Conservation (phyloP, 2,797 vertebrate species). For the Coilia nasus region DNA sequence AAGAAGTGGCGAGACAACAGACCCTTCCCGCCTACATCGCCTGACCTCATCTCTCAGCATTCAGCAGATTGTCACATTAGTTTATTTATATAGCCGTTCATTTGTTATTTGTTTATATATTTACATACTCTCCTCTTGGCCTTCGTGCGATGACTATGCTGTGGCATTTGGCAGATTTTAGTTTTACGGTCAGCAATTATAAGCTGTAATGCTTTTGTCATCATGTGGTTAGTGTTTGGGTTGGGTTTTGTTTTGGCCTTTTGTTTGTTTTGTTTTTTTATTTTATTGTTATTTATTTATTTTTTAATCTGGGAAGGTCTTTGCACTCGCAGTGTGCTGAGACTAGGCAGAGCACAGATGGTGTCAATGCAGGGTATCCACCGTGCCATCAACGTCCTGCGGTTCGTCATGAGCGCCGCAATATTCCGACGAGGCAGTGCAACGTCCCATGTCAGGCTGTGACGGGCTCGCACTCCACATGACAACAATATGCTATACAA, state of each 20-base stretch:
- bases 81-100: background rate
- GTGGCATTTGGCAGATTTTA: background rate
- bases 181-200: background rate
- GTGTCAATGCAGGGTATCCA: slow-evolving; percentile 61
- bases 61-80: background rate
- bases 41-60: background rate
- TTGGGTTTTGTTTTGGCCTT: background rate
- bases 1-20: background rate
- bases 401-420: slow-evolving; percentile 42
- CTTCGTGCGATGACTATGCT: background rate
- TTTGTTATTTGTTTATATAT: background rate
- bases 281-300: too few relatives aligned
- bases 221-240: background rate
- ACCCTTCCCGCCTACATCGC: slow-evolving; percentile 13
- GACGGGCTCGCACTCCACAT: too few relatives aligned
- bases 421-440: background rate
- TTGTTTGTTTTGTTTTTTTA: slow-evolving; percentile 5
- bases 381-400: slow-evolving; percentile 48
- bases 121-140: background rate
- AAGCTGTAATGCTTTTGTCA: background rate
- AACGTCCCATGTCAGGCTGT: background rate
- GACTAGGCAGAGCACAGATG: slow-evolving; percentile 64
- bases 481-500: background rate
- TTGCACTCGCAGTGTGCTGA: background rate
- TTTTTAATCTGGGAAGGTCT: background rate